phyloP scores from a whole-genome alignment of 1,140 invertebrate species.

The Anthonomus grandis region DNA sequence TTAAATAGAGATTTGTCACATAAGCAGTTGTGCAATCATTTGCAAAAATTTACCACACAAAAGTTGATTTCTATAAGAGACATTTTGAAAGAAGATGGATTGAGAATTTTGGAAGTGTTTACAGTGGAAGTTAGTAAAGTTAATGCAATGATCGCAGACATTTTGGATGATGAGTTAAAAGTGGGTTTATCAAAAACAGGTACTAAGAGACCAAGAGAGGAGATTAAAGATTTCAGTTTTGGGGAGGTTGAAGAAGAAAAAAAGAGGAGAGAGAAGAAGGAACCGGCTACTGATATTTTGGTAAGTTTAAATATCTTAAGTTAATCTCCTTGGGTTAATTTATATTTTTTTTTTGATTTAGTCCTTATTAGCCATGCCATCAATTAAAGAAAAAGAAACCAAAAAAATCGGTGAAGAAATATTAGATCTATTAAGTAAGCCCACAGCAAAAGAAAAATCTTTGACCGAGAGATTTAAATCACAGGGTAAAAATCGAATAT shows the following conservation, averaged over 20 bases:
- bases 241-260: constrained; percentile 51
- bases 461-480: constrained; percentile 92
- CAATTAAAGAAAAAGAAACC: constrained; percentile 90
- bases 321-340: constrained; percentile 6
- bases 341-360: constrained; percentile 12
- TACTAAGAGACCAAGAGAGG: too few species aligned
- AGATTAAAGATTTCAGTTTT: too few species aligned
- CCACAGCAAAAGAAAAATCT: constrained; percentile 92
- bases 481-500: too few species aligned
- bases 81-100: constrained; percentile 57
- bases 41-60: constrained; percentile 85
- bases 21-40: constrained; percentile 67
- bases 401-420: constrained; percentile 97
- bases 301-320: constrained; percentile 45
- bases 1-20: constrained; percentile 60
- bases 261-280: constrained; percentile 47
- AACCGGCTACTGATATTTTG: constrained; percentile 61
- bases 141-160: constrained; percentile 63
- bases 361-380: constrained; percentile 89
- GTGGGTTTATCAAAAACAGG: too few species aligned
- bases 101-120: constrained; percentile 59
- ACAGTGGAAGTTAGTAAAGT: constrained; percentile 67
- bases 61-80: constrained; percentile 75
- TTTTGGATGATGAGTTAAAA: constrained; percentile 39
- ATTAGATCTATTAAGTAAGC: constrained; percentile 87